Evolutionary conservation across 1,140 invertebrate genomes (phyloP), one percentile per base, ranked within the genome.

Genomic region (Delia radicum): DNA sequence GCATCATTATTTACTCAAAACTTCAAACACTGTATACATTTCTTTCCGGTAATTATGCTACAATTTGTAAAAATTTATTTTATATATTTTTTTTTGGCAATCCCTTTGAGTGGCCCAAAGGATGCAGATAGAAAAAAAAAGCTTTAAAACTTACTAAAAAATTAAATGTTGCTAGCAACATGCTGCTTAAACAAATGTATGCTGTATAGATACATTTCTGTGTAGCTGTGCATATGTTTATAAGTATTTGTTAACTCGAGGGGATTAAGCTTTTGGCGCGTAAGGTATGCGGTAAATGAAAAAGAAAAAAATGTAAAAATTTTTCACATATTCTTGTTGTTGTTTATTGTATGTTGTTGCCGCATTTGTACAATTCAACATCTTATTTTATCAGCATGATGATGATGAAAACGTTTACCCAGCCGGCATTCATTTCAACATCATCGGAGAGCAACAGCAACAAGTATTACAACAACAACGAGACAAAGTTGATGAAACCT

Each of bases 281-380:
- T 37, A 21, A 33, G 65, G 65, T 69, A 69, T 69, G 65, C 65
- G 65, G 65, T 37, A 69, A 69, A 69, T 69, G 65, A 69, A 21
- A 13, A 33, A 21, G 8, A 63, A 26, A 27, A 63, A 69, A 42
- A 42, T 42, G n/a, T 13, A 42, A 42, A 42, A 31, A 69, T 69
- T 21, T 69, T 69, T 69, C 65, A 69, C 29, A 69, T 69, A 69
- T 69, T 69, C 15, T 33, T 21, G 15, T 55, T 55, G 48, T 55
- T 55, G 48, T 55, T 10, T 37, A 3, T 37, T 69, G 8, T 69
- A 69, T 69, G 65, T 33, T 69, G 31, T 69, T 69, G 15, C 29
- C 65, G 65, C 65, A 69, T 69, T 69, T 69, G 65, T 69, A 69
- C 65, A 69, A 69, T 69, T 69, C 65, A 69, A 69, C 65, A 69